A percentile compares a stretch with the other conserved stretches of the same genome.
These are phyloP conservation scores for Staurois parvus DNA, from an alignment of 2,797 vertebrate genomes.

Conservation along the genomic window DNA sequence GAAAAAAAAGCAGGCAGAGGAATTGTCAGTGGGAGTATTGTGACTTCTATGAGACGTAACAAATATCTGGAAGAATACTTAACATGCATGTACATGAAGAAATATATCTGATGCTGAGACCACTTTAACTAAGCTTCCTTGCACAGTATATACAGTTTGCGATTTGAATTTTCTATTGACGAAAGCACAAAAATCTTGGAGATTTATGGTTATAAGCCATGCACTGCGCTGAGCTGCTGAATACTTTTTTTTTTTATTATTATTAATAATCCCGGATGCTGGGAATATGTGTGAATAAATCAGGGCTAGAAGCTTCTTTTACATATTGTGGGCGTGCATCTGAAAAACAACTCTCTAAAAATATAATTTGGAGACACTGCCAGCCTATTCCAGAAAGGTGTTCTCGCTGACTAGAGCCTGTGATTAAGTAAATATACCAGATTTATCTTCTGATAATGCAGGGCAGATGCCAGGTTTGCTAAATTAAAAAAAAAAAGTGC, in stretches of 20 bases:
- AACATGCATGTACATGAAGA: no score
- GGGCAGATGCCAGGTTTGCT: neutral
- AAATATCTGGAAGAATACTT: no score
- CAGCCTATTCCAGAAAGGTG: constrained; percentile 13
- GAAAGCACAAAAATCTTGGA: neutral
- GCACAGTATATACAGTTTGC: neutral
- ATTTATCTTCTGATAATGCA: neutral
- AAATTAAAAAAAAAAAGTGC: neutral
- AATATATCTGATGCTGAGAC: no score
- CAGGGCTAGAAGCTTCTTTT: constrained; percentile 8
- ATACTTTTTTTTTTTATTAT: constrained; percentile 22
- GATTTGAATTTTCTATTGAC: neutral
- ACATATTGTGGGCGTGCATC: constrained; percentile 49
- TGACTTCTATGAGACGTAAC: no score
- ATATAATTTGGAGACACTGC: constrained; percentile 21
- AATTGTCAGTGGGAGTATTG: no score
- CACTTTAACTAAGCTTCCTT: no score
- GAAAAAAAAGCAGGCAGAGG: no score
- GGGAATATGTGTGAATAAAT: constrained; percentile 52
- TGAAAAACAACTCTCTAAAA: constrained; percentile 51
- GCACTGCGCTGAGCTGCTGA: neutral
- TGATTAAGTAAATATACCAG: neutral
- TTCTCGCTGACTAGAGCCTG: neutral
- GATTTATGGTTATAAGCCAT: constrained; percentile 18
- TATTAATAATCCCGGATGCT: constrained; percentile 46